phyloP scores from a whole-genome alignment of 2,888 invertebrate genomes.

The Drosophila trichaetosa region DNA sequence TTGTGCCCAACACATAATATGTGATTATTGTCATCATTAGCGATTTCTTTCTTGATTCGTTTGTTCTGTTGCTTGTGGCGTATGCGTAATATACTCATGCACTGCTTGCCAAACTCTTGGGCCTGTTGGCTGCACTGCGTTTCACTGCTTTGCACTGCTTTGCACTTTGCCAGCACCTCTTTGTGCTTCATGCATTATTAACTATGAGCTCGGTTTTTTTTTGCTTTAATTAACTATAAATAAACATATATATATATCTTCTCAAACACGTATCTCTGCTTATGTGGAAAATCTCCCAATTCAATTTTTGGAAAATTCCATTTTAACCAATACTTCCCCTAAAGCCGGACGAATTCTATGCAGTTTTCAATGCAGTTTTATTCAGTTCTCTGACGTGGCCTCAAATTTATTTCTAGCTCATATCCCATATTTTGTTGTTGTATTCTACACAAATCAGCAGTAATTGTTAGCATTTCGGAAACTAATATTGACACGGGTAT shows the following conservation, averaged over 20 bases:
- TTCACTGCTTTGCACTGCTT: conserved; percentile 5
- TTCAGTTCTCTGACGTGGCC: neutral
- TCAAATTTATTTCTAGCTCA: neutral
- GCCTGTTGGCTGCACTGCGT: neutral
- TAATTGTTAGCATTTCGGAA: conserved; percentile 7
- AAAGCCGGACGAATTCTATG: neutral
- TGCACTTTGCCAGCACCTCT: neutral
- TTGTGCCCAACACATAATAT: conserved; percentile 14
- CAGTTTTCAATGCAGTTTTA: neutral
- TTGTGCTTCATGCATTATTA: neutral
- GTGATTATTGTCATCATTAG: conserved; percentile 14
- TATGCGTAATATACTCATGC: conserved; percentile 47
- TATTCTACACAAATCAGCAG: conserved; percentile 2
- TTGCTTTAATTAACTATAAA: neutral
- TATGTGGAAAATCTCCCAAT: no score
- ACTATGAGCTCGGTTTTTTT: neutral
- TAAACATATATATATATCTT: neutral
- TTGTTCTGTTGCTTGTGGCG: conserved; percentile 20
- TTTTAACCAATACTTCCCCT: neutral
- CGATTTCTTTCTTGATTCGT: neutral
- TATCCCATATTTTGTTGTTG: neutral
- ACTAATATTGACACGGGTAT: conserved; percentile 4
- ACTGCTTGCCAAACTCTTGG: conserved; percentile 39
- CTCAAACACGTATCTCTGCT: no score
- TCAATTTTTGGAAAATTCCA: neutral